phyloP scores from a whole-genome alignment of 1,140 invertebrate species.

The Drosophila cardini region DNA sequence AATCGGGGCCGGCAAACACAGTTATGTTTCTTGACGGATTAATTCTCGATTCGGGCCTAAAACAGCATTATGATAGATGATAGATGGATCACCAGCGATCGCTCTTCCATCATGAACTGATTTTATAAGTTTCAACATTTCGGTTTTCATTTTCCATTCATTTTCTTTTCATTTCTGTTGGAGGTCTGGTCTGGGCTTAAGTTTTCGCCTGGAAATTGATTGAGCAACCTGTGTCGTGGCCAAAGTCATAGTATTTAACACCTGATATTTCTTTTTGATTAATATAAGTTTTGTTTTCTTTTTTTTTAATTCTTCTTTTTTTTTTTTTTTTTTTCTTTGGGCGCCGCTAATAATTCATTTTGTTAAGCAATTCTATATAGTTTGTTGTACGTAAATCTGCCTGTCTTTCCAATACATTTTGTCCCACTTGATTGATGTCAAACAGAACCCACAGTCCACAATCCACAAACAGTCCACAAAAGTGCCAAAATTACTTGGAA shows the following conservation, averaged over 20 bases:
- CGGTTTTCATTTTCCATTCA: constrained; percentile 12
- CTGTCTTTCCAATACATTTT: constrained; percentile 24
- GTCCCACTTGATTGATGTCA: constrained; percentile 68
- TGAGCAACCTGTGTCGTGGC: constrained; percentile 67
- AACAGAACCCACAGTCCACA: constrained; percentile 12
- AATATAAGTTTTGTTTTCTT: constrained; percentile 2
- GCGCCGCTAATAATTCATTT: constrained; percentile 61
- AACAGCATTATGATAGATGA: constrained; percentile 71
- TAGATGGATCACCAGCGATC: constrained; percentile 69
- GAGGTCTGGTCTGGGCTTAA: constrained; percentile 50
- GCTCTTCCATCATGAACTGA: constrained; percentile 61
- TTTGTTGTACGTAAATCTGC: constrained; percentile 3
- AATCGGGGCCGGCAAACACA: constrained; percentile 44
- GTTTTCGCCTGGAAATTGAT: constrained; percentile 76
- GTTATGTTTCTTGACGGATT: constrained; percentile 67
- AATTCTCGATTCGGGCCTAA: constrained; percentile 76
- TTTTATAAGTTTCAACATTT: constrained; percentile 13
- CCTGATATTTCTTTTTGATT: constrained; percentile 45
- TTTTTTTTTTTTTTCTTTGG: not conserved
- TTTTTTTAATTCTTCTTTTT: not conserved
- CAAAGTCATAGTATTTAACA: constrained; percentile 53
- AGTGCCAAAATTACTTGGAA: constrained; percentile 29
- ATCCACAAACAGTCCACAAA: constrained; percentile 8
- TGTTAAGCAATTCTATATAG: not conserved
- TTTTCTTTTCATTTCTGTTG: constrained; percentile 4